phyloP scores from a whole-genome alignment of 2,888 invertebrate genomes.

The Tipula lateralis region DNA sequence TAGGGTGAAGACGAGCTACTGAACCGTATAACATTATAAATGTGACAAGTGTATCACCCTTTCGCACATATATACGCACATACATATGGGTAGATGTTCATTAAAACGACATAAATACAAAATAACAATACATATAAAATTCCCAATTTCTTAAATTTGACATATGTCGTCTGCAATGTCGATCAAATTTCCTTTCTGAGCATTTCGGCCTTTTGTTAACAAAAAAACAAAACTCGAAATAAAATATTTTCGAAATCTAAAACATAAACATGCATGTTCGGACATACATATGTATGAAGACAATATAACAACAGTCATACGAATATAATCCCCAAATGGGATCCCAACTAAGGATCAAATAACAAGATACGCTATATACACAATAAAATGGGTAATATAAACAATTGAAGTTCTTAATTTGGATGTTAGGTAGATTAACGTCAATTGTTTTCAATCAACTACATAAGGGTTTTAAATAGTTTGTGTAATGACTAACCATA shows the following conservation, averaged over 20 bases:
- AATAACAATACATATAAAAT: slow-evolving; percentile 2
- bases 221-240: neutral
- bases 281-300: neutral
- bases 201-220: neutral
- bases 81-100: neutral
- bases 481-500: too few relatives aligned
- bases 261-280: neutral
- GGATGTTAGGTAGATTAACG: neutral
- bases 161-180: slow-evolving; percentile 24
- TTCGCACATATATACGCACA: neutral
- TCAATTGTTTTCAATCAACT: neutral
- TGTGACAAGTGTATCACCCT: neutral
- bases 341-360: neutral
- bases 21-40: neutral
- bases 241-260: neutral
- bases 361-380: neutral
- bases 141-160: neutral
- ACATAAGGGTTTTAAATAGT: too few relatives aligned
- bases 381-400: neutral
- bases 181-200: neutral
- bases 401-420: neutral
- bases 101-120: neutral
- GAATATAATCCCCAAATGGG: slow-evolving; percentile 6
- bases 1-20: neutral
- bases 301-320: neutral